phyloP scores from a whole-genome alignment of 2,113 vertebrate species.

The Colinus virginianus region DNA sequence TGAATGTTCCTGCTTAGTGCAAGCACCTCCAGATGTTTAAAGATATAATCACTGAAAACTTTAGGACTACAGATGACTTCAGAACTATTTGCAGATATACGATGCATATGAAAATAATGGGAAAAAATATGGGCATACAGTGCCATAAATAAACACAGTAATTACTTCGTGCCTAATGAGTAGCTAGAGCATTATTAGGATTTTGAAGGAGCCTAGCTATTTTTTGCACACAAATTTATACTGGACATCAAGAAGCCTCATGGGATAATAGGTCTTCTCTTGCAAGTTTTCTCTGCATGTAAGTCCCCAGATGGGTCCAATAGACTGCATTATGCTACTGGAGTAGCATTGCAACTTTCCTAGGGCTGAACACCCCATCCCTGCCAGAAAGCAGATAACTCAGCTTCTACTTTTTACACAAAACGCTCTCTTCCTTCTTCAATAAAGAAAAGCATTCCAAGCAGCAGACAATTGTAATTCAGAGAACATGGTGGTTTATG shows the following conservation, averaged over 20 bases:
- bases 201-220: not conserved
- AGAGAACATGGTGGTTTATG: not conserved
- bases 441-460: not conserved
- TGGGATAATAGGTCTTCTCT: not conserved
- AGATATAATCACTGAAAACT: not conserved
- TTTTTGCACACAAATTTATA: not conserved
- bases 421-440: not conserved
- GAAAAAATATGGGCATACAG: not conserved
- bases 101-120: not conserved
- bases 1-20: not conserved
- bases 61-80: not conserved
- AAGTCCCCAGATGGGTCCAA: no score
- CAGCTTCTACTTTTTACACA: not conserved
- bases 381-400: not conserved
- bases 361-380: not conserved
- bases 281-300: not conserved
- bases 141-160: not conserved
- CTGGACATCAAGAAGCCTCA: not conserved
- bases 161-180: not conserved
- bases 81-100: not conserved
- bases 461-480: not conserved
- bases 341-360: not conserved
- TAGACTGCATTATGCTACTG: not conserved
- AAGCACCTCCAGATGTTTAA: not conserved
- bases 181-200: not conserved